Base-by-base conservation (phyloP, 2,113 vertebrate genomes). In the Chamaea fasciata region DNA sequence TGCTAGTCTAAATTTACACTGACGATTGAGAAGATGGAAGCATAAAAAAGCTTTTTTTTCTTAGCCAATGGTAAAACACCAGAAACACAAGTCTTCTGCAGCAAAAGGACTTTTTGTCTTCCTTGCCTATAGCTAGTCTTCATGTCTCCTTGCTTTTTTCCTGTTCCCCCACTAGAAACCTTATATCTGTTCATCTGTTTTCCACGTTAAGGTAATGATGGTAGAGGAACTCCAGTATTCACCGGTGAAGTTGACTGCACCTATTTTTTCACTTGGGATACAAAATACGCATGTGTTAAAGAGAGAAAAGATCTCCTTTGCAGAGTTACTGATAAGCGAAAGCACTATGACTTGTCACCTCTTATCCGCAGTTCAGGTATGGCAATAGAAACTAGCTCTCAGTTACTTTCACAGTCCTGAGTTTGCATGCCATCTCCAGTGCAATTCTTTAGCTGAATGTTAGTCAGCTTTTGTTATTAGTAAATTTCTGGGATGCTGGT, bases 201-300 rank as follows among this genome's bases (percentile, higher is more conserved):
- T 18, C 60, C 31, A 6, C 71, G 23, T 80, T 77, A 92, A 98
- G 98, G 63, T 47, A 94, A 97, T 5, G 74, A 97, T 2, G 99
- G 98, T 6, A 98, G 77, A 67, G 99, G 99, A 31, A 31, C 18
- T 20, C 99, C 99, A 0, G 98, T 98, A 20, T 99, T 99, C 57
- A 94, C 97, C 0, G 99, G 98, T 11, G 99, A 99, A 97, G 98
- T 98, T 1, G 99, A 99, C 96, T 99, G 99, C 95, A 99, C 99
- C 0, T 99, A 99, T 92, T 99, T 98, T 96, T 99, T 99, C 26
- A 97, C 98, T 19, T 99, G 99, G 99, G 97, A 98, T 73, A 99
- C 99, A 1, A 96, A 97, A 18, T 98, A 99, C 0, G 99, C 99
- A 2, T 99, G 99, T 28, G 75, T 99, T 87, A 98, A 98, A 68